Conservation (phyloP, 1,140 invertebrate species). For the Drosophila varians region DNA sequence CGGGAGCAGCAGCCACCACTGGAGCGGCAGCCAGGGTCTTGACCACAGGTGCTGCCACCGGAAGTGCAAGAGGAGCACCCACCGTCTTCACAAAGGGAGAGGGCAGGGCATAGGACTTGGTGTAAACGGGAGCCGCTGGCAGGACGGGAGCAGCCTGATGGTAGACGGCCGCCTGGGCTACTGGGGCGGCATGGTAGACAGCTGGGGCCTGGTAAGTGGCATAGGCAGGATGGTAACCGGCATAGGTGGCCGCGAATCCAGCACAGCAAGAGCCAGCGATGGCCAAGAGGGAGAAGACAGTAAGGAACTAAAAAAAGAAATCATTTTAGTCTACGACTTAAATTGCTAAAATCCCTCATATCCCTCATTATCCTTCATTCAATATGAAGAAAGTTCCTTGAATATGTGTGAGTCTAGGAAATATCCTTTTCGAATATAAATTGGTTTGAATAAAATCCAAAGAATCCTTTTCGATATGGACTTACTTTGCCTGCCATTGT, state of each 20-base stretch:
- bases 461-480: no score
- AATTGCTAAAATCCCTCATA: no score
- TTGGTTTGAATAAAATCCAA: no score
- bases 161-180: slow-evolving; percentile 46
- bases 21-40: slow-evolving; percentile 46
- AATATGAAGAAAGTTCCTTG: no score
- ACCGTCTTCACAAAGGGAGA: neutral
- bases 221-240: slow-evolving; percentile 61
- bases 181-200: slow-evolving; percentile 64
- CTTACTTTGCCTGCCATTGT: slow-evolving; percentile 81
- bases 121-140: slow-evolving; percentile 52
- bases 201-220: slow-evolving; percentile 58
- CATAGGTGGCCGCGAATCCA: slow-evolving; percentile 73
- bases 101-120: slow-evolving; percentile 54
- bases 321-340: neutral
- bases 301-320: slow-evolving; percentile 41
- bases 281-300: slow-evolving; percentile 53
- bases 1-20: slow-evolving; percentile 35
- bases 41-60: slow-evolving; percentile 24
- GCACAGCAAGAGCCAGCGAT: slow-evolving; percentile 51
- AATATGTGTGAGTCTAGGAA: no score
- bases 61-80: neutral
- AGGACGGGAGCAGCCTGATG: slow-evolving; percentile 51
- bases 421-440: no score
- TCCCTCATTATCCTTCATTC: no score